Percentiles rank a stretch among this genome's conserved stretches.
phyloP scores from a whole-genome alignment of 2,888 invertebrate species.

The Hypselothyrea guttata region DNA sequence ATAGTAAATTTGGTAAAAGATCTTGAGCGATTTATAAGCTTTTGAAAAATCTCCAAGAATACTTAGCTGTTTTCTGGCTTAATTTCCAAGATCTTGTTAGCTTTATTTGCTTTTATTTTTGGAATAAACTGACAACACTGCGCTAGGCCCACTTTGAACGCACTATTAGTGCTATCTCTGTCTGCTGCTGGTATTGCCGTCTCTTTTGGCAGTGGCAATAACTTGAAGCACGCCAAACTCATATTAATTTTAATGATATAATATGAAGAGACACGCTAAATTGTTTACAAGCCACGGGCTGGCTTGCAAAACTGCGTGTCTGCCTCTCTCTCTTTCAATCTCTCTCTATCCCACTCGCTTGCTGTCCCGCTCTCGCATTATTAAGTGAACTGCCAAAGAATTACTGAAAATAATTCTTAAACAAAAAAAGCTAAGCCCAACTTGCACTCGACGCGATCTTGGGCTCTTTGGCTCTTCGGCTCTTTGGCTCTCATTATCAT shows the following conservation, averaged over 20 bases:
- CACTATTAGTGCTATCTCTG: constrained; percentile 26
- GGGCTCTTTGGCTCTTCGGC: constrained; percentile 12
- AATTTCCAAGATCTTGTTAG: too few relatives aligned
- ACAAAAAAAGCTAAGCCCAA: too few relatives aligned
- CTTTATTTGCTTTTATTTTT: too few relatives aligned
- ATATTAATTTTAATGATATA: constrained; percentile 78
- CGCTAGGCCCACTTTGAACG: constrained; percentile 28
- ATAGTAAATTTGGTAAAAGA: too few relatives aligned
- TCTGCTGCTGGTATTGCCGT: not conserved
- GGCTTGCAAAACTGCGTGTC: constrained; percentile 50
- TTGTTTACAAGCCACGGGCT: constrained; percentile 70
- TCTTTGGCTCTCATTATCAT: constrained; percentile 66
- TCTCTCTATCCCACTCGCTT: not conserved
- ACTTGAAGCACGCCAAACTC: constrained; percentile 68
- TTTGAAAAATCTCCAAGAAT: too few relatives aligned
- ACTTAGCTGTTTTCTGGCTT: too few relatives aligned
- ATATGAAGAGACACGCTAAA: constrained; percentile 73
- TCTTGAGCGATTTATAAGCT: too few relatives aligned
- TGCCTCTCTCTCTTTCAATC: constrained; percentile 5
- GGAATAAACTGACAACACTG: too few relatives aligned
- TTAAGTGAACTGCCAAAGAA: too few relatives aligned
- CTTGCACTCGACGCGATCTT: constrained; percentile 2
- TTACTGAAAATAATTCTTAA: too few relatives aligned
- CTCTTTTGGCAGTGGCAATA: constrained; percentile 40
- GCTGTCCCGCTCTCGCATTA: too few relatives aligned